These are phyloP conservation scores for Meloidogyne hapla DNA, from an alignment of 1,140 invertebrate species.

Conservation along the genomic window DNA sequence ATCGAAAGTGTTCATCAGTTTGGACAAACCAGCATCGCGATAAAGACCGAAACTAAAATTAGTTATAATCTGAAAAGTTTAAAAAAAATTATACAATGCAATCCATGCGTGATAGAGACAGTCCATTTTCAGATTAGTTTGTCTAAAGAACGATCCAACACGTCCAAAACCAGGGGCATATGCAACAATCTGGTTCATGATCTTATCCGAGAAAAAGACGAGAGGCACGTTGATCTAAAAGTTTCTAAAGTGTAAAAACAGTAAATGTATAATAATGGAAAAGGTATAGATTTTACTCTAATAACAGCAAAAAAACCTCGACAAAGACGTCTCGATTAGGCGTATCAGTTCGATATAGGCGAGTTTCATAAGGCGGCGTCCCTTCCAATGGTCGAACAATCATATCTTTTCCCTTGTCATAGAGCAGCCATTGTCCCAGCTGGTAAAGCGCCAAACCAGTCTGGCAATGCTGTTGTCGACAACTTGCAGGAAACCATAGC, in stretches of 20 bases:
- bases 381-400: neutral
- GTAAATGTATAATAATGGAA: too few species aligned
- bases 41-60: constrained; percentile 17
- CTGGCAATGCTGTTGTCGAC: neutral
- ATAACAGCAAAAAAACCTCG: neutral
- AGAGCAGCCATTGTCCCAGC: neutral
- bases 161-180: constrained; percentile 27
- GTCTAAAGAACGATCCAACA: neutral
- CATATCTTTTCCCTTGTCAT: neutral
- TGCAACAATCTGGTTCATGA: neutral
- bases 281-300: neutral
- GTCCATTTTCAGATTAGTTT: neutral
- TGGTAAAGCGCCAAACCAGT: neutral
- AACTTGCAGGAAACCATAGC: neutral
- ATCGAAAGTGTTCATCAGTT: neutral
- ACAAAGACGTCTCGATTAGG: neutral
- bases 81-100: neutral
- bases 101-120: constrained; percentile 18
- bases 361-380: neutral
- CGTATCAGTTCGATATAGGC: neutral
- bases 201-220: constrained; percentile 12
- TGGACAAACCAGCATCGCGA: neutral
- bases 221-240: constrained; percentile 16
- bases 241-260: too few species aligned
- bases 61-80: neutral